Percentiles rank a stretch among this genome's conserved stretches.
Conservation (phyloP, 2,113 vertebrate genomes). For the Aldabrachelys gigantea region DNA sequence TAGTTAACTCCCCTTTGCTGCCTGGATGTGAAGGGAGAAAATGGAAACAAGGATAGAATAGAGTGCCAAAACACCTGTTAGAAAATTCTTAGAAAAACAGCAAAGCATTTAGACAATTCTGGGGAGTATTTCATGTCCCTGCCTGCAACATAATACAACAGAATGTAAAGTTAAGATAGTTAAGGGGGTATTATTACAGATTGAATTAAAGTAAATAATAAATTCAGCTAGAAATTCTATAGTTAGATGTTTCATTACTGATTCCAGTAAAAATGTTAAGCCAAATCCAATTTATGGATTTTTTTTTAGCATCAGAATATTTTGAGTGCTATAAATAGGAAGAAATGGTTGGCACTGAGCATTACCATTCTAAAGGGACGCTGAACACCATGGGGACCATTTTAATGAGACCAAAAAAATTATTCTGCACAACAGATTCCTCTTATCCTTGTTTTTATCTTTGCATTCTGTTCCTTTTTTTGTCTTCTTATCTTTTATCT, state of each 20-base stretch:
- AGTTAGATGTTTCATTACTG: neutral
- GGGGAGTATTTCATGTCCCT: neutral
- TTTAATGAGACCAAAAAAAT: neutral
- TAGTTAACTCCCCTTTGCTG: neutral
- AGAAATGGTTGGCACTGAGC: neutral
- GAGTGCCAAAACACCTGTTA: neutral
- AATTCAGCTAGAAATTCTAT: neutral
- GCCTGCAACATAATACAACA: neutral
- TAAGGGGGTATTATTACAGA: neutral
- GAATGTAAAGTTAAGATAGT: neutral
- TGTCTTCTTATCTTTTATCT: neutral
- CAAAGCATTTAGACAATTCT: neutral
- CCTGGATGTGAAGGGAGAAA: neutral
- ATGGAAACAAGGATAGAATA: neutral
- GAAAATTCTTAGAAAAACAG: neutral
- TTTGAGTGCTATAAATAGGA: neutral
- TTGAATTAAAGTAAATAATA: neutral
- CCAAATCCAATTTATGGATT: neutral
- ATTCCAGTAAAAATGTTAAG: neutral
- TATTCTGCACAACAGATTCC: neutral
- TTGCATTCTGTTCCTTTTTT: neutral
- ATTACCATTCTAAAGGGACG: neutral
- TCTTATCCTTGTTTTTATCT: neutral
- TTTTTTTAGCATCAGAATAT: neutral
- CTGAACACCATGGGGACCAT: neutral